These are phyloP conservation scores for Pagrus major DNA, from an alignment of 2,113 vertebrate genomes.

Conservation along the genomic window DNA sequence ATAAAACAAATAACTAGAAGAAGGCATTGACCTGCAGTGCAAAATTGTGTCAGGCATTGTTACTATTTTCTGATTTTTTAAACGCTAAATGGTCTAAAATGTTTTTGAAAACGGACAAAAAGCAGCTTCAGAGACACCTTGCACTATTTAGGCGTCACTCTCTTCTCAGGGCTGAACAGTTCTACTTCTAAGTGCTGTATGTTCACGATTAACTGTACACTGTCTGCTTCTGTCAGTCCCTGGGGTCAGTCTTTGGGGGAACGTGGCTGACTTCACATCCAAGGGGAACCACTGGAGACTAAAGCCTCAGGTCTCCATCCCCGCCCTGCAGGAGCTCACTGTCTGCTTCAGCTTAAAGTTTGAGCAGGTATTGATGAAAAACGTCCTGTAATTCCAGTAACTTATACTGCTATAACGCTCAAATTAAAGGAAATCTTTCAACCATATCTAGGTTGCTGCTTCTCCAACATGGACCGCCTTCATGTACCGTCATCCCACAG, in stretches of 20 bases:
- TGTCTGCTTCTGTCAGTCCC: conserved; percentile 32
- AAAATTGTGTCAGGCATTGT: too few relatives aligned
- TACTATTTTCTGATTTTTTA: too few relatives aligned
- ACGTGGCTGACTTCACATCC: conserved; percentile 78
- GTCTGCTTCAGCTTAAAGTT: conserved; percentile 83
- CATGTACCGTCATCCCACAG: conserved; percentile 79
- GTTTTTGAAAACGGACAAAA: neutral
- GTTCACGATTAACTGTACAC: neutral
- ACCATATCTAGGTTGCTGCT: neutral
- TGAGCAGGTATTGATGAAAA: conserved; percentile 33
- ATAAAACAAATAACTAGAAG: too few relatives aligned
- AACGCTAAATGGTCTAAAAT: neutral
- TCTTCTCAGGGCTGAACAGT: neutral
- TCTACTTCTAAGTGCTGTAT: neutral
- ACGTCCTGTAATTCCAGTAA: neutral
- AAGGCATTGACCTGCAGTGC: too few relatives aligned
- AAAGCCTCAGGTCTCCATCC: conserved; percentile 66
- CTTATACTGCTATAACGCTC: neutral
- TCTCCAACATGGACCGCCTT: conserved; percentile 83
- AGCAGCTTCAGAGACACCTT: neutral
- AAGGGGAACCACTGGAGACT: conserved; percentile 75
- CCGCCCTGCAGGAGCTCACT: conserved; percentile 83
- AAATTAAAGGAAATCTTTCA: neutral
- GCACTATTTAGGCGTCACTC: neutral
- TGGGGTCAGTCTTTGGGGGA: conserved; percentile 80